Evolutionary conservation across 1,140 invertebrate species (phyloP).

Genomic region (Oedothorax gibbosus): DNA sequence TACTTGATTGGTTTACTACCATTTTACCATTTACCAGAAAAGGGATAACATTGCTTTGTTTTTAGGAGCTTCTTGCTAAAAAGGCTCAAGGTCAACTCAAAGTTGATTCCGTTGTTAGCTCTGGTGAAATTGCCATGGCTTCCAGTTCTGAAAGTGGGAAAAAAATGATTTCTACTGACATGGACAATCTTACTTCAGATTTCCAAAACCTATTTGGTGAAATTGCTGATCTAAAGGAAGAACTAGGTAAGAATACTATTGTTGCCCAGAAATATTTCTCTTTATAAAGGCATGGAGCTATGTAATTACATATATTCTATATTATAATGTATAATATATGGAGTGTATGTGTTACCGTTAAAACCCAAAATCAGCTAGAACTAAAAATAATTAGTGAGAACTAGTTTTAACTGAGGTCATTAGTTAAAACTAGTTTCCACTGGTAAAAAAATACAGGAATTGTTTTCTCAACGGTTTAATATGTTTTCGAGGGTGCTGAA

Average conservation of each 20-base stretch:
- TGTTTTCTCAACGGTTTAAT: too few relatives aligned
- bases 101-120: slow-evolving; percentile 86
- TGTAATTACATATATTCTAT: not conserved
- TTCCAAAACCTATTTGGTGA: slow-evolving; percentile 88
- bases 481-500: too few relatives aligned
- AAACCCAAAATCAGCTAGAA: too few relatives aligned
- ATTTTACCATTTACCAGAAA: too few relatives aligned
- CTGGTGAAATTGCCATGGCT: slow-evolving; percentile 85
- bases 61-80: slow-evolving; percentile 82
- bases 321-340: too few relatives aligned
- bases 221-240: slow-evolving; percentile 85
- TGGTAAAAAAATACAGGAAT: too few relatives aligned
- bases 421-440: too few relatives aligned
- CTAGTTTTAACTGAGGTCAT: too few relatives aligned
- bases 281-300: not conserved
- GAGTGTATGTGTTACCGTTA: too few relatives aligned
- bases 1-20: not conserved
- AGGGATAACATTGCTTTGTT: not conserved
- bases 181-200: slow-evolving; percentile 83
- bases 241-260: slow-evolving; percentile 70
- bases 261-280: not conserved
- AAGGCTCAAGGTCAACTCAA: slow-evolving; percentile 90
- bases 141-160: slow-evolving; percentile 84
- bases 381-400: too few relatives aligned
- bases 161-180: slow-evolving; percentile 84